phyloP scores from a whole-genome alignment of 2,113 vertebrate genomes.

The Ptychochromis oligacanthus region DNA sequence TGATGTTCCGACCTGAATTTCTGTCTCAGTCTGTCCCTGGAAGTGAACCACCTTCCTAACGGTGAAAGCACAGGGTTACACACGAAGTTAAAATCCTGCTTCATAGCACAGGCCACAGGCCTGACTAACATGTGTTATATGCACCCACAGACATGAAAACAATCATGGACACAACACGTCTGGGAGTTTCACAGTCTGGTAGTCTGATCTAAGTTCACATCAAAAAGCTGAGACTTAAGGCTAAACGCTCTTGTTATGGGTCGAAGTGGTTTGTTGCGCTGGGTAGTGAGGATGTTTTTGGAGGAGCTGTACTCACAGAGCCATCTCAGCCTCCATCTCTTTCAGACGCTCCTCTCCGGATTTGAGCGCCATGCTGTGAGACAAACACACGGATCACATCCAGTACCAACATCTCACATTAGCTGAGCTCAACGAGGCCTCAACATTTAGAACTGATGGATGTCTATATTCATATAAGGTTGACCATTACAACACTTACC shows the following conservation, averaged over 20 bases:
- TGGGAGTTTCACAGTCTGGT: too few relatives aligned
- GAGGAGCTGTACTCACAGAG: slow-evolving; percentile 83
- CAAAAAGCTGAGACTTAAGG: rapidly evolving
- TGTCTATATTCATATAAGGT: background rate
- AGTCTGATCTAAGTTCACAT: background rate
- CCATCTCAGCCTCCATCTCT: slow-evolving; percentile 97
- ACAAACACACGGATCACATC: background rate
- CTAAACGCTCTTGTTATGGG: rapidly evolving
- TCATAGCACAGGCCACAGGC: rapidly evolving
- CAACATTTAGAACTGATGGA: background rate
- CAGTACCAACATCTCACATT: background rate
- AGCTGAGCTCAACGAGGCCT: background rate
- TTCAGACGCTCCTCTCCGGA: slow-evolving; percentile 90
- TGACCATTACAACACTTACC: background rate
- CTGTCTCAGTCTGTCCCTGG: background rate
- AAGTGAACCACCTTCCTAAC: background rate
- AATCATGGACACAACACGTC: background rate
- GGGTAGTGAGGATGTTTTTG: background rate
- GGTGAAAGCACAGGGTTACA: background rate
- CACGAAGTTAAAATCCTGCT: too few relatives aligned
- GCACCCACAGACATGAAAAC: background rate
- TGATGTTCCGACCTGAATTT: rapidly evolving
- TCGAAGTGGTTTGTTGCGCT: too few relatives aligned
- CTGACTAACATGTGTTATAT: background rate
- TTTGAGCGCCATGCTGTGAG: slow-evolving; percentile 81